phyloP scores from a whole-genome alignment of 1,140 invertebrate genomes.

The Brachionus plicatilis region DNA sequence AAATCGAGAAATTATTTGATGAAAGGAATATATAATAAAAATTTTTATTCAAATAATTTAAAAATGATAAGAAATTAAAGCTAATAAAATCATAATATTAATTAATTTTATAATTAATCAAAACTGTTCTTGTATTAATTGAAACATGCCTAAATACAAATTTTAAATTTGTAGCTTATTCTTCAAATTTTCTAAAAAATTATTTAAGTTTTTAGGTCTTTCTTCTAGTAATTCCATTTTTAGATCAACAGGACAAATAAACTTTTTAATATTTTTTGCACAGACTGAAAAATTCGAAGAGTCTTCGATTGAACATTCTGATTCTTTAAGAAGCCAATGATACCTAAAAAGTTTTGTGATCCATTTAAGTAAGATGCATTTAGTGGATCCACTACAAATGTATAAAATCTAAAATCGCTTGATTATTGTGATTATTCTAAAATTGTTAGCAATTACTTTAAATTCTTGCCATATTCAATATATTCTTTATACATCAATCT shows the following conservation, averaged over 20 bases:
- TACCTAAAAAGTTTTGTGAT: background rate
- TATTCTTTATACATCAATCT: constrained; percentile 16
- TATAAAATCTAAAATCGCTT: background rate
- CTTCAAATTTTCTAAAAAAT: background rate
- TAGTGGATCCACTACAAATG: background rate
- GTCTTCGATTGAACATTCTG: background rate
- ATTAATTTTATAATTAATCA: too few relatives aligned
- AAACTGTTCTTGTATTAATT: too few relatives aligned
- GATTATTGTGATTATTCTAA: background rate
- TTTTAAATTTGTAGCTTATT: background rate
- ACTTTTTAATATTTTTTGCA: background rate
- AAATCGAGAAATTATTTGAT: too few relatives aligned
- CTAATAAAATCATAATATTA: too few relatives aligned
- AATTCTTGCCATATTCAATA: constrained; percentile 2
- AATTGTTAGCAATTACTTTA: background rate
- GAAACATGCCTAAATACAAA: too few relatives aligned
- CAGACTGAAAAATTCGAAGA: background rate
- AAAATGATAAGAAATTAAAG: too few relatives aligned
- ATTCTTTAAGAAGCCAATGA: background rate
- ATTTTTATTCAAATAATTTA: too few relatives aligned
- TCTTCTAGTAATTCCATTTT: background rate
- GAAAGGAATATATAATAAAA: too few relatives aligned
- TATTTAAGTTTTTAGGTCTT: background rate
- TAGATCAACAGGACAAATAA: background rate
- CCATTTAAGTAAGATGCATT: background rate